Percentiles rank a stretch among this genome's conserved stretches.
phyloP scores from a whole-genome alignment of 2,797 vertebrate genomes.

The Eidolon dupreanum region DNA sequence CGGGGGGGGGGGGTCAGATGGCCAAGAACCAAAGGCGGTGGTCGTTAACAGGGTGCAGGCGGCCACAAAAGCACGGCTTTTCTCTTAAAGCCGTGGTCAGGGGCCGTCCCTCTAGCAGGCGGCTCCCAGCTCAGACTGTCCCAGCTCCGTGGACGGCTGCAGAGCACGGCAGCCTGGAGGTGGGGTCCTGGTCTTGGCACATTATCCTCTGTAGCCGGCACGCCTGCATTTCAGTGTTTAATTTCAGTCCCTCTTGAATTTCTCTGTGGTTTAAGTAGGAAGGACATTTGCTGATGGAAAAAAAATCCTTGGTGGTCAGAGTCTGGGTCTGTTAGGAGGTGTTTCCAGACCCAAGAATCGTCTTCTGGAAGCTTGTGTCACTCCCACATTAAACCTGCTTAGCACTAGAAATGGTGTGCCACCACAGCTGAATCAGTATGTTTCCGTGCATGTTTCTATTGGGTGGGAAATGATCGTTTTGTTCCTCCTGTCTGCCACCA shows the following conservation, averaged over 20 bases:
- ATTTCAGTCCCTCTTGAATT: accelerated
- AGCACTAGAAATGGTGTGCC: background rate
- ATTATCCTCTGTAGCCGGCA: accelerated
- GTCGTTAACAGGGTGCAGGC: accelerated
- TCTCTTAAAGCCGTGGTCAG: background rate
- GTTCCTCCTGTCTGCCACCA: slow-evolving; percentile 84
- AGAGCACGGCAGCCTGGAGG: accelerated
- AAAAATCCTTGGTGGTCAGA: background rate
- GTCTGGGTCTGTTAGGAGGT: background rate
- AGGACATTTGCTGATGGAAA: background rate
- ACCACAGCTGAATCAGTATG: background rate
- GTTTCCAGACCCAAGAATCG: background rate
- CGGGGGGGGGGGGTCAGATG: too few species aligned
- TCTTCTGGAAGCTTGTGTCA: background rate
- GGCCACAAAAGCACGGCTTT: background rate
- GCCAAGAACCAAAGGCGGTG: background rate
- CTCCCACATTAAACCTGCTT: background rate
- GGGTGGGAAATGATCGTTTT: slow-evolving; percentile 80
- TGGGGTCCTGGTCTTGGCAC: accelerated
- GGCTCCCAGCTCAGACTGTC: accelerated
- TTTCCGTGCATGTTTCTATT: slow-evolving; percentile 26
- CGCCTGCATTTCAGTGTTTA: accelerated
- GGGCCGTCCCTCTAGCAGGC: accelerated
- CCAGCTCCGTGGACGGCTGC: accelerated
- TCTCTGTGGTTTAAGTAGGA: background rate